phyloP scores from a whole-genome alignment of 2,113 vertebrate species.

The Promerops cafer region DNA sequence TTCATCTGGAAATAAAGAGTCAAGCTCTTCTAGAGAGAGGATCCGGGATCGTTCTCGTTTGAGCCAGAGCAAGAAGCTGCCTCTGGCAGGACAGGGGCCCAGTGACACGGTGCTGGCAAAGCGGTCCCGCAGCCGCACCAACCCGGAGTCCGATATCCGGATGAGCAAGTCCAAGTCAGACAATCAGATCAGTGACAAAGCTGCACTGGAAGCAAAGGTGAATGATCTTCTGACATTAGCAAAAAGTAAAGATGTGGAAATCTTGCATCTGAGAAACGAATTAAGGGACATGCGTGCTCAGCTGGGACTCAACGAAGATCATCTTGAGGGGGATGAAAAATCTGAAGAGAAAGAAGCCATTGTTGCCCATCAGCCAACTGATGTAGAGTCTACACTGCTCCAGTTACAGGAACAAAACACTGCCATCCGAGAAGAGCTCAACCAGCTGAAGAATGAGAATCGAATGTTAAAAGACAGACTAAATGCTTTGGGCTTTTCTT shows the following conservation, averaged over 20 bases:
- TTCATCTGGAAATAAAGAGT: conserved; percentile 82
- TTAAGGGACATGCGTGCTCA: conserved; percentile 87
- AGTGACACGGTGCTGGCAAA: conserved; percentile 71
- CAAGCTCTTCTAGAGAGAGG: conserved; percentile 82
- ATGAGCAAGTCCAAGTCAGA: conserved; percentile 96
- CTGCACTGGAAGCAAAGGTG: conserved; percentile 87
- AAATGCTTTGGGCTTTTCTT: conserved; percentile 90
- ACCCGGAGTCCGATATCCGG: conserved; percentile 76
- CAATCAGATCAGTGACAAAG: conserved; percentile 89
- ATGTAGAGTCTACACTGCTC: conserved; percentile 85
- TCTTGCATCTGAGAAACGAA: conserved; percentile 84
- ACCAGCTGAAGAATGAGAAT: conserved; percentile 91
- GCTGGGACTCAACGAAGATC: conserved; percentile 77
- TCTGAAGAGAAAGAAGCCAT: conserved; percentile 77
- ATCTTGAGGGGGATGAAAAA: conserved; percentile 63
- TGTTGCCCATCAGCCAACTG: conserved; percentile 77
- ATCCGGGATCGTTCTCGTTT: conserved; percentile 81
- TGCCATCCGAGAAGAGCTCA: conserved; percentile 87
- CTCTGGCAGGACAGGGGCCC: conserved; percentile 63
- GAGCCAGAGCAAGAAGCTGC: conserved; percentile 81
- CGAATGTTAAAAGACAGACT: conserved; percentile 92
- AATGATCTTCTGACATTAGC: conserved; percentile 87
- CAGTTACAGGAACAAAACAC: conserved; percentile 91
- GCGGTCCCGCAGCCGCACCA: conserved; percentile 79
- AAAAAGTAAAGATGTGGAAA: conserved; percentile 90